These are phyloP conservation scores for Propsilocerus akamusi DNA, from an alignment of 1,140 invertebrate species.

Conservation along the genomic window DNA sequence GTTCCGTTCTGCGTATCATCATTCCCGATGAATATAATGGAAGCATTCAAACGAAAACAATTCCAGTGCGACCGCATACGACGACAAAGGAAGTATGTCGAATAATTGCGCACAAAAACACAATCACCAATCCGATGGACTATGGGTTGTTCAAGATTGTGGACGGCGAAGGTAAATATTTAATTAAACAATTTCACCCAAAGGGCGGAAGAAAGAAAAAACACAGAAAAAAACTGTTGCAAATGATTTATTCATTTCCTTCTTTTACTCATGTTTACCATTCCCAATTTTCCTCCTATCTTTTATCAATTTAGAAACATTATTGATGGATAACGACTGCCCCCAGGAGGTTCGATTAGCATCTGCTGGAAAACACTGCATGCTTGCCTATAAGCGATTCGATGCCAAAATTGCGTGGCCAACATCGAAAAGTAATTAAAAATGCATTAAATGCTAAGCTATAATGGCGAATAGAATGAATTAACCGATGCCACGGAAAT, in stretches of 20 bases:
- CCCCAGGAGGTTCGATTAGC: slow-evolving; percentile 68
- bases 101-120: slow-evolving; percentile 80
- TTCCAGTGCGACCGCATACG: slow-evolving; percentile 80
- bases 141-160: slow-evolving; percentile 85
- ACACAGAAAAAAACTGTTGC: neutral
- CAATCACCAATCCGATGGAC: slow-evolving; percentile 89
- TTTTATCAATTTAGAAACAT: slow-evolving; percentile 38
- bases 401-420: slow-evolving; percentile 97
- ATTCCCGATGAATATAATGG: slow-evolving; percentile 84
- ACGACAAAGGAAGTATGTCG: slow-evolving; percentile 80
- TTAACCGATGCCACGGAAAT: no score
- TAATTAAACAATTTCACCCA: slow-evolving; percentile 3
- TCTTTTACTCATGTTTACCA: neutral
- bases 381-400: slow-evolving; percentile 85
- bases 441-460: neutral
- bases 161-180: slow-evolving; percentile 61
- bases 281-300: neutral
- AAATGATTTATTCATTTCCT: neutral
- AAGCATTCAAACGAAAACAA: slow-evolving; percentile 72
- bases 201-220: neutral
- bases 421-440: slow-evolving; percentile 15
- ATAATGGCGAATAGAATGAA: no score
- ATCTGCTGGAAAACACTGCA: slow-evolving; percentile 56
- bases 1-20: slow-evolving; percentile 68
- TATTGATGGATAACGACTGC: slow-evolving; percentile 70